Percentiles rank a stretch among this genome's conserved stretches.
phyloP scores from a whole-genome alignment of 2,888 invertebrate genomes.

The Erpobdella octoculata region DNA sequence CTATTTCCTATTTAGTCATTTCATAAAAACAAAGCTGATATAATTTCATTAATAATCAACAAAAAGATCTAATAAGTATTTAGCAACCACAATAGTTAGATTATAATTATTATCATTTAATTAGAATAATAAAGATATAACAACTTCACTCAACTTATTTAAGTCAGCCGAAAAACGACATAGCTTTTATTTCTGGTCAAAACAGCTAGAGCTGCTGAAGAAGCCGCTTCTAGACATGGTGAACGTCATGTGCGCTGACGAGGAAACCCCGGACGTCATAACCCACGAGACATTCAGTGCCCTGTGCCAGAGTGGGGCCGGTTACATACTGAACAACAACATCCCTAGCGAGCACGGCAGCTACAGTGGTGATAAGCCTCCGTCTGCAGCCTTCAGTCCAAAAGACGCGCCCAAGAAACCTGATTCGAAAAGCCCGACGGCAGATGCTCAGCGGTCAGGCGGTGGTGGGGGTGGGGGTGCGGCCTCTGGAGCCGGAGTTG shows the following conservation, averaged over 20 bases:
- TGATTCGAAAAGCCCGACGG: neutral
- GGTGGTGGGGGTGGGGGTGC: too few relatives aligned
- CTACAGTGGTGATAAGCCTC: too few relatives aligned
- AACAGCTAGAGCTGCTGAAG: constrained; percentile 24
- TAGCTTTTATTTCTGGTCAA: neutral
- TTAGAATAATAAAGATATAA: too few relatives aligned
- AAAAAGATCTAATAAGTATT: too few relatives aligned
- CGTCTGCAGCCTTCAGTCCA: too few relatives aligned
- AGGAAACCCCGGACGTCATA: neutral
- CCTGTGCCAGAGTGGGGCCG: neutral
- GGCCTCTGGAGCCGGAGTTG: neutral
- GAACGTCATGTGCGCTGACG: constrained; percentile 18
- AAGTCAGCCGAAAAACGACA: too few relatives aligned
- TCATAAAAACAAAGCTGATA: too few relatives aligned
- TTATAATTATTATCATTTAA: too few relatives aligned
- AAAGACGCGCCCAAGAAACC: neutral
- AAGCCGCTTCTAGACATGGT: constrained; percentile 23
- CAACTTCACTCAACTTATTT: neutral
- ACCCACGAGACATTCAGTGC: neutral
- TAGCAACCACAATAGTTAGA: too few relatives aligned
- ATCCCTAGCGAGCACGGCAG: neutral
- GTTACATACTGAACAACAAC: neutral
- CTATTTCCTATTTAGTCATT: too few relatives aligned
- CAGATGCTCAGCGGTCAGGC: neutral
- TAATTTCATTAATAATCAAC: too few relatives aligned